Conservation (phyloP, 2,113 vertebrate species). For the Uria lomvia region DNA sequence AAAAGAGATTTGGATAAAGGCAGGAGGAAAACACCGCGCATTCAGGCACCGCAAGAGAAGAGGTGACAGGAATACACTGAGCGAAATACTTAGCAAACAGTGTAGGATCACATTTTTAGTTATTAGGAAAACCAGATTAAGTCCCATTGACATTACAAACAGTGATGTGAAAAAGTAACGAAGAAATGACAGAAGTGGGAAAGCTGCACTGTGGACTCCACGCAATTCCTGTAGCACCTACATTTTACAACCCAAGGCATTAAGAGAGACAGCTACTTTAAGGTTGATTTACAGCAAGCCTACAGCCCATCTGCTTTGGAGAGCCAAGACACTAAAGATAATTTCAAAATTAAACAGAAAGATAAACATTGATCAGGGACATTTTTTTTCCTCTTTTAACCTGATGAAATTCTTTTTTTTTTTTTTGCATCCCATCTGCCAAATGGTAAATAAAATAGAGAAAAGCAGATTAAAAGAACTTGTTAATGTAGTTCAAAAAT, state of each 20-base stretch:
- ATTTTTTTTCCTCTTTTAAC: neutral
- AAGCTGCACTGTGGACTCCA: neutral
- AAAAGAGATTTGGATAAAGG: neutral
- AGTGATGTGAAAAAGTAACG: neutral
- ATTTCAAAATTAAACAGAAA: slow-evolving; percentile 27
- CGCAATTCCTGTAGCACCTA: neutral
- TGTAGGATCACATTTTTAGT: fast-evolving
- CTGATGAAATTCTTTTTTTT: neutral
- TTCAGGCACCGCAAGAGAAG: neutral
- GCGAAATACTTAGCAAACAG: neutral
- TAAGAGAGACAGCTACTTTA: slow-evolving; percentile 7
- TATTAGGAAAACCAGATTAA: neutral
- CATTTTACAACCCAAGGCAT: neutral
- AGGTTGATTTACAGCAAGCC: slow-evolving; percentile 52
- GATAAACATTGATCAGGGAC: neutral
- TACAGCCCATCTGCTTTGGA: slow-evolving; percentile 52
- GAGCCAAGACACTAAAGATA: slow-evolving; percentile 23
- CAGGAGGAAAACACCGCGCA: neutral
- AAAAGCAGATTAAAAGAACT: neutral
- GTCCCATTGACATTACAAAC: fast-evolving
- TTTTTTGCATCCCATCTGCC: neutral
- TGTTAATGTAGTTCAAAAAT: neutral
- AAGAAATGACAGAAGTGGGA: neutral
- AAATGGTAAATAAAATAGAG: neutral
- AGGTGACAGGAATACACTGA: fast-evolving